These are phyloP conservation scores for Dioctria rufipes DNA, from an alignment of 2,888 invertebrate genomes.

Conservation along the genomic window DNA sequence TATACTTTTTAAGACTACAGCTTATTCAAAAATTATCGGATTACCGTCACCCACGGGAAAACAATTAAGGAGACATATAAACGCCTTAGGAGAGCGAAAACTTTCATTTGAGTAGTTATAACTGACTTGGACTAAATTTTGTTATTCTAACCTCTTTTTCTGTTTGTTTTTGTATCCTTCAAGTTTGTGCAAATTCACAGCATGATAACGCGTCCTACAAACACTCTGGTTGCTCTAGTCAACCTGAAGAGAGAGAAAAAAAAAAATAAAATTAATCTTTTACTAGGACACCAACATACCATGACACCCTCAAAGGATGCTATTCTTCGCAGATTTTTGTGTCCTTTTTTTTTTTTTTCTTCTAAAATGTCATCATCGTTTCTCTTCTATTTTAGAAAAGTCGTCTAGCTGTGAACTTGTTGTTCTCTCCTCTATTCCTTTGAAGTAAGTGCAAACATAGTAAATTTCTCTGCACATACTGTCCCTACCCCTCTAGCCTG, in stretches of 20 bases:
- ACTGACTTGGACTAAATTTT: background rate
- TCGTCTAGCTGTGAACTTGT: background rate
- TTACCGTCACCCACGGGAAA: no score
- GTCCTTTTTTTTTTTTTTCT: background rate
- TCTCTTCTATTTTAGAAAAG: background rate
- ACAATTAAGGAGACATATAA: no score
- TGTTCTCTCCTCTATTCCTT: background rate
- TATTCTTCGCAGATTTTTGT: background rate
- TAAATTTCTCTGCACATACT: background rate
- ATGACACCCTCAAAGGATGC: background rate
- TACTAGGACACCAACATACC: background rate
- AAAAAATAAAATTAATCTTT: background rate
- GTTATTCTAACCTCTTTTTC: background rate
- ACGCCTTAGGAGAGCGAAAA: no score
- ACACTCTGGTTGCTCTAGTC: background rate
- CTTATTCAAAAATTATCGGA: no score
- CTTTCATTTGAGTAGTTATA: no score
- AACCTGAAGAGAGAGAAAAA: background rate
- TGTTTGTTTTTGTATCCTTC: background rate
- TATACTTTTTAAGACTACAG: no score
- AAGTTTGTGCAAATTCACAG: constrained; percentile 25
- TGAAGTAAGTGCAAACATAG: constrained; percentile 23
- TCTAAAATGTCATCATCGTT: background rate
- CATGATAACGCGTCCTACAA: constrained; percentile 1
- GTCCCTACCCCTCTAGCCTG: background rate